phyloP scores from a whole-genome alignment of 2,888 invertebrate species.

The Cryptus armator region DNA sequence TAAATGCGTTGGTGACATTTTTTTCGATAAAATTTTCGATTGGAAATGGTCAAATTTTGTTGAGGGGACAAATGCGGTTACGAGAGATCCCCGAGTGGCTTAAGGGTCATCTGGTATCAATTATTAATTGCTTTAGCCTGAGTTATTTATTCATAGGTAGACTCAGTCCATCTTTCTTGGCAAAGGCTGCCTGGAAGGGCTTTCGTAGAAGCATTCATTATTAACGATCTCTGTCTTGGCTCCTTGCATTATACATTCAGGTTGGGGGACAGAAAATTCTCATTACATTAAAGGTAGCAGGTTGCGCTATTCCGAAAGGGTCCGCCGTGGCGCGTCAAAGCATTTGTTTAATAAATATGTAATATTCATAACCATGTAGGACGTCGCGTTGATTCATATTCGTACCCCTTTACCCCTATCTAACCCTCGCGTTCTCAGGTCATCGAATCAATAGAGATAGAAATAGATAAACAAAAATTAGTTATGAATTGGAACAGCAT shows the following conservation, averaged over 20 bases:
- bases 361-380: constrained; percentile 37
- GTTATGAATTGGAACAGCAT: too few relatives aligned
- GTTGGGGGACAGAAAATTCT: background rate
- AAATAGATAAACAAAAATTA: too few relatives aligned
- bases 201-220: constrained; percentile 52
- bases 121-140: constrained; percentile 27
- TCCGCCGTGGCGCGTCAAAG: constrained; percentile 9
- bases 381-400: background rate
- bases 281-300: constrained; percentile 51
- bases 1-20: background rate
- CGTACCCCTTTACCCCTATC: too few relatives aligned
- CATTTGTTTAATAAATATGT: constrained; percentile 59
- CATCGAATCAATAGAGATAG: too few relatives aligned
- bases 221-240: constrained; percentile 47
- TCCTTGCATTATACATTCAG: constrained; percentile 54
- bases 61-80: background rate
- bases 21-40: background rate
- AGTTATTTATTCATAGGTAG: constrained; percentile 37
- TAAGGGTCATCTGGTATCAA: background rate
- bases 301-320: background rate
- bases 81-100: background rate
- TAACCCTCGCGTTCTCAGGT: too few relatives aligned
- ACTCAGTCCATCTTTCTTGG: background rate
- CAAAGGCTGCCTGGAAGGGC: constrained; percentile 24
- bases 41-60: background rate